These are phyloP conservation scores for Gymnocheta viridis DNA, from an alignment of 2,888 invertebrate species.

Conservation along the genomic window DNA sequence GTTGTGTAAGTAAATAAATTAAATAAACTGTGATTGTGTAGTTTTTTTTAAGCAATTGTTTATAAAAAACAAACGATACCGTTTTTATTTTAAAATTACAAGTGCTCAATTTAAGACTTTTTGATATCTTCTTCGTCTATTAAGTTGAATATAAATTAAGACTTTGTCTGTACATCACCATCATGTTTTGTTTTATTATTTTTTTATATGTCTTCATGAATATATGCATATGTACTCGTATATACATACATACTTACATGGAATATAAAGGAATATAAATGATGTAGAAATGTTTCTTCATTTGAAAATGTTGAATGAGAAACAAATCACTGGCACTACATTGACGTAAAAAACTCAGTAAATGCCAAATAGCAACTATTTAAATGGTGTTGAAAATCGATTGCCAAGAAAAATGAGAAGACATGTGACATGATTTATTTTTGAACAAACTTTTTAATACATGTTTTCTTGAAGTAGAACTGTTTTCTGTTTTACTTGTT, in stretches of 20 bases:
- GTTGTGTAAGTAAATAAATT: too few relatives aligned
- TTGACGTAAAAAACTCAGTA: constrained; percentile 10
- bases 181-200: background rate
- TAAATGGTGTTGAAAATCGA: constrained; percentile 49
- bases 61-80: too few relatives aligned
- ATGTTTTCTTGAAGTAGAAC: too few relatives aligned
- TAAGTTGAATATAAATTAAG: background rate
- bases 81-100: too few relatives aligned
- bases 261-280: too few relatives aligned
- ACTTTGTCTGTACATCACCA: background rate
- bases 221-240: too few relatives aligned
- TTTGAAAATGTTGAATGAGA: constrained; percentile 24
- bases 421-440: background rate
- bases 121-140: background rate
- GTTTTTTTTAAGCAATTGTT: too few relatives aligned
- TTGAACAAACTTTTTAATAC: too few relatives aligned
- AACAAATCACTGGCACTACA: constrained; percentile 30
- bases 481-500: background rate
- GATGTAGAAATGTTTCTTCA: constrained; percentile 39
- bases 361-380: constrained; percentile 18
- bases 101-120: background rate
- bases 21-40: too few relatives aligned
- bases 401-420: constrained; percentile 36
- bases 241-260: too few relatives aligned
- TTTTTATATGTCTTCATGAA: constrained; percentile 13